Conservation (phyloP, 2,888 invertebrate genomes). For the Gandaritis pyraliata region DNA sequence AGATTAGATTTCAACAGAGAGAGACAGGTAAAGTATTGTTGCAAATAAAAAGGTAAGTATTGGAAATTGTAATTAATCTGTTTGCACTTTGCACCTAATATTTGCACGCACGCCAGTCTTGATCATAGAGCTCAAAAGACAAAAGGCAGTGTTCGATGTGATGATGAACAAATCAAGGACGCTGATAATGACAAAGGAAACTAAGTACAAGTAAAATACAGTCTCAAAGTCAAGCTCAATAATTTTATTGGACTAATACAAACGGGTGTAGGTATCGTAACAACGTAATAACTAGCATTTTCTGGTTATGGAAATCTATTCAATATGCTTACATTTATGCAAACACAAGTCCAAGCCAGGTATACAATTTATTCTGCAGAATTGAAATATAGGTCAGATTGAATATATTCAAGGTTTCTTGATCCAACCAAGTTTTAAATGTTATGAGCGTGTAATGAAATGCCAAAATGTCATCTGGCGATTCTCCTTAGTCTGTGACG, state of each 20-base stretch:
- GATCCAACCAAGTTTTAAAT: too few relatives aligned
- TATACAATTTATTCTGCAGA: neutral
- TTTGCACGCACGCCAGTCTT: neutral
- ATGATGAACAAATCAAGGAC: slow-evolving; percentile 14
- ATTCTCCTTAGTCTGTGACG: too few relatives aligned
- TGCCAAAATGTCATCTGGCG: too few relatives aligned
- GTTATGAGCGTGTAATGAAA: too few relatives aligned
- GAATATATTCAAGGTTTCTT: too few relatives aligned
- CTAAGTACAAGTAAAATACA: neutral
- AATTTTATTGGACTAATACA: slow-evolving; percentile 9
- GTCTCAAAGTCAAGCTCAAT: slow-evolving; percentile 25
- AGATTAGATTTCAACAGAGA: too few relatives aligned
- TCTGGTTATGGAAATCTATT: slow-evolving; percentile 24
- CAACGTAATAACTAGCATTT: slow-evolving; percentile 13
- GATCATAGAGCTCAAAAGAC: slow-evolving; percentile 10
- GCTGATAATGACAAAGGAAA: too few relatives aligned
- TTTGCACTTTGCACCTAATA: neutral
- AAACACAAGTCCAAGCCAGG: neutral
- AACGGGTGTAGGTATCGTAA: slow-evolving; percentile 14
- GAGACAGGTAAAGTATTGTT: too few relatives aligned
- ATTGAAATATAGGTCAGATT: neutral
- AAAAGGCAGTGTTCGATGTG: slow-evolving; percentile 13
- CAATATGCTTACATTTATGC: neutral
- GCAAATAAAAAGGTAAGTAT: too few relatives aligned
- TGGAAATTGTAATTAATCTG: slow-evolving; percentile 3